phyloP scores from a whole-genome alignment of 1,140 invertebrate genomes.

The Parasteatoda tepidariorum region DNA sequence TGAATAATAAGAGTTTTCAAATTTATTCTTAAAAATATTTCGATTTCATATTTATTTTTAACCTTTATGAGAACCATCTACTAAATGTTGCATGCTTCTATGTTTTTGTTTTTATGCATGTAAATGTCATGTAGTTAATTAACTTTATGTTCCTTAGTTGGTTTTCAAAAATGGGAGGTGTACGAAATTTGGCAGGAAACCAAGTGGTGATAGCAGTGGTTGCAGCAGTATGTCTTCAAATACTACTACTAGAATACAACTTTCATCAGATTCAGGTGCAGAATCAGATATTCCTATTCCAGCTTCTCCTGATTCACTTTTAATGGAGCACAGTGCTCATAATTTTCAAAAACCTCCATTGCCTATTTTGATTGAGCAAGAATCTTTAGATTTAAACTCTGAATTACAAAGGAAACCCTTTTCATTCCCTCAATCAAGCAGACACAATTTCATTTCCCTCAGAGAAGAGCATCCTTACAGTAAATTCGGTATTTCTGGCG shows the following conservation, averaged over 20 bases:
- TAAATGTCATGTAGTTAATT: constrained; percentile 22
- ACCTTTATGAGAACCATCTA: no score
- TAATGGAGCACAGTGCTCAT: constrained; percentile 12
- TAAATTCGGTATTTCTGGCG: constrained; percentile 47
- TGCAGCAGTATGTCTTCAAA: constrained; percentile 58
- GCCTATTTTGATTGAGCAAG: constrained; percentile 49
- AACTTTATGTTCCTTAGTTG: constrained; percentile 49
- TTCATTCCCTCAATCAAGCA: neutral
- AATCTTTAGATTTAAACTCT: neutral
- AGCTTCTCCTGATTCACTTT: constrained; percentile 27
- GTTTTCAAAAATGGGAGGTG: constrained; percentile 56
- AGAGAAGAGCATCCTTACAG: constrained; percentile 44
- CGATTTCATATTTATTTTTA: no score
- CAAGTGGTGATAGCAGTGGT: constrained; percentile 56
- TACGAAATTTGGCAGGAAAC: constrained; percentile 51
- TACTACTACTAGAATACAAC: constrained; percentile 31
- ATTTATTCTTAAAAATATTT: no score
- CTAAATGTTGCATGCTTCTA: neutral
- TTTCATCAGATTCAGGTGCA: constrained; percentile 46
- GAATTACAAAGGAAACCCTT: neutral
- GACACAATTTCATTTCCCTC: constrained; percentile 12
- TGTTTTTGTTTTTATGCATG: constrained; percentile 22
- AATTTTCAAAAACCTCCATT: constrained; percentile 21
- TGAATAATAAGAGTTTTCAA: no score
- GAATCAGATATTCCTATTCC: constrained; percentile 47